phyloP scores from a whole-genome alignment of 1,140 invertebrate species.

The Lethrus apterus region DNA sequence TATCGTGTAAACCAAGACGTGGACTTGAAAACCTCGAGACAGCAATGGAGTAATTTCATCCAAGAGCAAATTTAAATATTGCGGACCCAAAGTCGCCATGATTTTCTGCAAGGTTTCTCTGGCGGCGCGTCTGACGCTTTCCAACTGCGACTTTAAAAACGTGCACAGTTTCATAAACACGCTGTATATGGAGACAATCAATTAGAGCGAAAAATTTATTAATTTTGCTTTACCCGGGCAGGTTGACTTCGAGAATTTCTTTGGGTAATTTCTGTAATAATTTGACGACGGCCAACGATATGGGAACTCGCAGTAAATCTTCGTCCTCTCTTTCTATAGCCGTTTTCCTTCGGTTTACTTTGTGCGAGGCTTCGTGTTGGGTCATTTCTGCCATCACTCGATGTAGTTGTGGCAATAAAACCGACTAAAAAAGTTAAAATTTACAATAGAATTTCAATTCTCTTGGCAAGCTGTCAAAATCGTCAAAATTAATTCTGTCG shows the following conservation, averaged over 20 bases:
- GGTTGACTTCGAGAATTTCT: constrained; percentile 62
- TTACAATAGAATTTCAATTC: too few species aligned
- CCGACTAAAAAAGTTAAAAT: constrained; percentile 38
- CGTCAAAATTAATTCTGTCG: too few species aligned
- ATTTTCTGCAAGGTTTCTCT: constrained; percentile 86
- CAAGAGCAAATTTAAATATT: constrained; percentile 70
- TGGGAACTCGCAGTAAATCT: constrained; percentile 82
- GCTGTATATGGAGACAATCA: constrained; percentile 44
- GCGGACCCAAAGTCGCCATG: constrained; percentile 74
- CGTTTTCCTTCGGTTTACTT: constrained; percentile 63
- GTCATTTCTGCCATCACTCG: constrained; percentile 63
- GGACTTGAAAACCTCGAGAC: constrained; percentile 86
- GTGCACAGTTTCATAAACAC: constrained; percentile 84
- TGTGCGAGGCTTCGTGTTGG: constrained; percentile 71
- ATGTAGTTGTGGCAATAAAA: constrained; percentile 58
- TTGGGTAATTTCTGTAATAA: constrained; percentile 81
- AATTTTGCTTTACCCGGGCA: constrained; percentile 62
- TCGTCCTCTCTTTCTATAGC: constrained; percentile 69
- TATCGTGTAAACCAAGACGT: constrained; percentile 84
- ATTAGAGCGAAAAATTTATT: background rate
- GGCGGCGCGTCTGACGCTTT: constrained; percentile 76
- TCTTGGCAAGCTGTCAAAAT: too few species aligned
- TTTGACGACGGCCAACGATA: constrained; percentile 88
- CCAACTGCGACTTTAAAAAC: constrained; percentile 82
- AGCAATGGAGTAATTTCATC: constrained; percentile 75